Conservation (phyloP, 2,797 vertebrate species). For the Dipus sagitta region DNA sequence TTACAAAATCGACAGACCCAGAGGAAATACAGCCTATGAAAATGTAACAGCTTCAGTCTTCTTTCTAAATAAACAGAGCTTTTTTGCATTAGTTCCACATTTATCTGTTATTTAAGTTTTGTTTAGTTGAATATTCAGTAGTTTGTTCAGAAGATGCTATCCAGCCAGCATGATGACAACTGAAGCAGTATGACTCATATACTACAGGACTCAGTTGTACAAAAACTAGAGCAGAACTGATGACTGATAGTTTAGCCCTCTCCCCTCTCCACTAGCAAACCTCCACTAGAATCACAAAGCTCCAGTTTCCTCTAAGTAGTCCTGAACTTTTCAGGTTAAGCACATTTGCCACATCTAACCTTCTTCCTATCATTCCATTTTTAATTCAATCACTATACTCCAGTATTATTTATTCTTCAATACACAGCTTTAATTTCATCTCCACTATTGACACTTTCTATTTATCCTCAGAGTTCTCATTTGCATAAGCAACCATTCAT, state of each 20-base stretch:
- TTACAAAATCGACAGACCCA: conserved; percentile 41
- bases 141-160: not conserved
- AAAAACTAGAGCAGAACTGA: not conserved
- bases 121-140: not conserved
- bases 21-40: conserved; percentile 29
- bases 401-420: not conserved
- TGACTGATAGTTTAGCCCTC: not conserved
- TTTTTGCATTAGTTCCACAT: not conserved
- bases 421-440: not conserved
- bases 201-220: not conserved
- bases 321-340: not conserved
- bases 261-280: not conserved
- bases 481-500: not conserved
- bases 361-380: not conserved
- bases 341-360: not conserved
- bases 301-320: not conserved
- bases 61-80: conserved; percentile 52
- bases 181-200: not conserved
- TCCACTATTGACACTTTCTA: not conserved
- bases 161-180: not conserved
- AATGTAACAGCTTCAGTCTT: conserved; percentile 50
- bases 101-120: conserved; percentile 51
- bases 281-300: not conserved
- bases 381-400: not conserved
- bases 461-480: not conserved